These are phyloP conservation scores for Ceratosolen solmsi DNA, from an alignment of 1,140 invertebrate genomes.

Conservation along the genomic window DNA sequence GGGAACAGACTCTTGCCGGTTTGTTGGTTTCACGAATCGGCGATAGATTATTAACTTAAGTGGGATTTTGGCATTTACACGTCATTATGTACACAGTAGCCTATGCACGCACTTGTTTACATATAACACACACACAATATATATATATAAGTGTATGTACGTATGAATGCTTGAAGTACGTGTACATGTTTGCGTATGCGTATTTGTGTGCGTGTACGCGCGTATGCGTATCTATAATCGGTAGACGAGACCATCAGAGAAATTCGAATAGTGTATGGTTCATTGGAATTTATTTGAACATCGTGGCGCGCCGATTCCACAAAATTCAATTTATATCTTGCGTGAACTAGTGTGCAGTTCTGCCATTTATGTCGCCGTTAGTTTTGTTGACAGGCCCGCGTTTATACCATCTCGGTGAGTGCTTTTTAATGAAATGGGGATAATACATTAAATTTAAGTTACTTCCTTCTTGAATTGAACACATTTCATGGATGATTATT, in stretches of 20 bases:
- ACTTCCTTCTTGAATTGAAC: background rate
- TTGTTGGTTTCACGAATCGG: background rate
- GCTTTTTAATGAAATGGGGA: constrained; percentile 44
- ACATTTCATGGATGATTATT: constrained; percentile 18
- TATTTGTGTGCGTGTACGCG: background rate
- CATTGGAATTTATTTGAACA: constrained; percentile 43
- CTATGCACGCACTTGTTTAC: too few species aligned
- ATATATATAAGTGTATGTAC: too few species aligned
- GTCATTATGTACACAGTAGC: too few species aligned
- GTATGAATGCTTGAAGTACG: background rate
- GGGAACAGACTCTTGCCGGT: background rate
- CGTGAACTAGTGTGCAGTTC: constrained; percentile 6
- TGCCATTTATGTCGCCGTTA: constrained; percentile 2
- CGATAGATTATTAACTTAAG: constrained; percentile 43
- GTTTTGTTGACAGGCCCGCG: constrained; percentile 1
- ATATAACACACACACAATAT: too few species aligned
- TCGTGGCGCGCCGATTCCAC: constrained; percentile 10
- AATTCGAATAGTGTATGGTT: constrained; percentile 1
- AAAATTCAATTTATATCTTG: constrained; percentile 41
- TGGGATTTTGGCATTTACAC: background rate
- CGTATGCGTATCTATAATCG: background rate
- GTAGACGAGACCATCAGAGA: background rate
- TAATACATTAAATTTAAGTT: constrained; percentile 34
- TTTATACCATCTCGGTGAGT: constrained; percentile 40
- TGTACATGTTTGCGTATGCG: background rate